Conservation (phyloP, 35 echinoderm and acorn worm species). For the Apostichopus parvimensis region DNA sequence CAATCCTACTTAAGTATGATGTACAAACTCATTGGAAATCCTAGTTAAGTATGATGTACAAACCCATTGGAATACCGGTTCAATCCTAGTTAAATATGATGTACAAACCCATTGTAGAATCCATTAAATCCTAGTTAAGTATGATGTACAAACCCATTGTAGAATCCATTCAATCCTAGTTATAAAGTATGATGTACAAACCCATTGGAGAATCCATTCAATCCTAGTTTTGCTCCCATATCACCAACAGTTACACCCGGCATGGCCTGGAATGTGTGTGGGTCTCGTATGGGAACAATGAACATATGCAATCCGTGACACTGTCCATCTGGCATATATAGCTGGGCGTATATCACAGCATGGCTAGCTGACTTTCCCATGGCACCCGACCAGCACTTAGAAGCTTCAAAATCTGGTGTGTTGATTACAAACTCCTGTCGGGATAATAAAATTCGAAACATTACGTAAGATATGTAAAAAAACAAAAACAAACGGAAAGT, state of each 20-base stretch:
- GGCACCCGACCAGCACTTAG: not conserved
- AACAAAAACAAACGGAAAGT: not conserved
- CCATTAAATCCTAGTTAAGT: too few species aligned
- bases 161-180: too few species aligned
- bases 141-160: too few species aligned
- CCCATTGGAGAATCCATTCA: constrained; percentile 17
- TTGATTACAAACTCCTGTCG: constrained; percentile 7
- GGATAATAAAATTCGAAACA: not conserved
- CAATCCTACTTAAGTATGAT: too few species aligned
- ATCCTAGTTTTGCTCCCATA: constrained; percentile 17
- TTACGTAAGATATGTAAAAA: not conserved
- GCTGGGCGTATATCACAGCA: constrained; percentile 1
- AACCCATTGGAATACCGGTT: too few species aligned
- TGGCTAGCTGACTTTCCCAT: not conserved
- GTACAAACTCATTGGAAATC: too few species aligned
- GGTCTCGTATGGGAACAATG: not conserved
- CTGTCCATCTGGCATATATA: constrained; percentile 20
- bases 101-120: too few species aligned
- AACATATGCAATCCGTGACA: constrained; percentile 13
- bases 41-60: too few species aligned
- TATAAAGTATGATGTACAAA: not conserved
- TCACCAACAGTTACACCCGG: constrained; percentile 3
- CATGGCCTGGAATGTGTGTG: not conserved
- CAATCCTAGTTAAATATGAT: too few species aligned
- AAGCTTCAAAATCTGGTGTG: constrained; percentile 34